Conservation (phyloP, 2,113 vertebrate species). For the Nothobranchius furzeri region DNA sequence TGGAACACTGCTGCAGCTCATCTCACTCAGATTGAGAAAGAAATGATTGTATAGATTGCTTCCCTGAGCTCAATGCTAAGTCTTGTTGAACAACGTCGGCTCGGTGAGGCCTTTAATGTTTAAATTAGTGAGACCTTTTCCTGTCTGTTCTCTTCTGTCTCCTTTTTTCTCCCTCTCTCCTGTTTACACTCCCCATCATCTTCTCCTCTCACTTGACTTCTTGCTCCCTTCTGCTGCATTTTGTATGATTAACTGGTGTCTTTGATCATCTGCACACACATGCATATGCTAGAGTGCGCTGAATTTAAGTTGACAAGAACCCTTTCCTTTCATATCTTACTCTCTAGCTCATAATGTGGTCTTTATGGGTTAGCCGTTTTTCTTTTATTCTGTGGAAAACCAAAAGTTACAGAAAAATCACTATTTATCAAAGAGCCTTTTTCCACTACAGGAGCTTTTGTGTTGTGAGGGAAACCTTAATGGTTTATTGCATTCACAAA, state of each 20-base stretch:
- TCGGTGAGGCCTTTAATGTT: conserved; percentile 70
- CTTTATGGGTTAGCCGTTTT: conserved; percentile 24
- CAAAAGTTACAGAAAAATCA: neutral
- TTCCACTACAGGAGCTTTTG: conserved; percentile 2
- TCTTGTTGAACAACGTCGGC: conserved; percentile 64
- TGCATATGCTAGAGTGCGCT: conserved; percentile 22
- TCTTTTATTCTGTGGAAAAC: conserved; percentile 13
- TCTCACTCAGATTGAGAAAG: conserved; percentile 52
- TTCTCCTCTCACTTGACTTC: conserved; percentile 21
- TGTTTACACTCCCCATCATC: conserved; percentile 38
- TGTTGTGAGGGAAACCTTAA: neutral
- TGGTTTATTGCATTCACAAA: neutral
- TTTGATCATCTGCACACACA: conserved; percentile 63
- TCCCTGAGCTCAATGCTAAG: conserved; percentile 55
- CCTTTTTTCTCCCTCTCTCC: conserved; percentile 43
- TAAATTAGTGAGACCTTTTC: conserved; percentile 61
- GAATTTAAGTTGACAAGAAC: conserved; percentile 52
- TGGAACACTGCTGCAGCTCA: conserved; percentile 34
- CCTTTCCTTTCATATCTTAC: conserved; percentile 48
- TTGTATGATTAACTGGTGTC: conserved; percentile 63
- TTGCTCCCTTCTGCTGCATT: conserved; percentile 49
- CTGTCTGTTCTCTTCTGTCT: conserved; percentile 50
- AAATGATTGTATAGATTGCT: conserved; percentile 68
- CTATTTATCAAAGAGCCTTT: conserved; percentile 11
- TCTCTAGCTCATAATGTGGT: conserved; percentile 24